These are phyloP conservation scores for Carlito syrichta DNA, from an alignment of 2,113 vertebrate species.

Conservation along the genomic window DNA sequence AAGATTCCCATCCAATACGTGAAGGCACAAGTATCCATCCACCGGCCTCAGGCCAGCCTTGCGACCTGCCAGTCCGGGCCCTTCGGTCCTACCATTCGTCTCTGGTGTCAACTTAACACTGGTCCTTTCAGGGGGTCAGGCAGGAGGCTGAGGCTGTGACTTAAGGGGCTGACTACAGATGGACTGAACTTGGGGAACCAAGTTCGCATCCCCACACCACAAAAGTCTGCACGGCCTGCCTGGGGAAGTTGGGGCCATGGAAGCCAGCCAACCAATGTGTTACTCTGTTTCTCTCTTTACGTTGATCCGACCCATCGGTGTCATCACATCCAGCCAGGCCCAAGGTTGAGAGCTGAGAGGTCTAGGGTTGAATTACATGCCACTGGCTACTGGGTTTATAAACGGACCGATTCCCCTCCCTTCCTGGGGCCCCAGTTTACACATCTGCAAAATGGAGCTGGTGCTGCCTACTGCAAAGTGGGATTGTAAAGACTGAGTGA, in stretches of 20 bases:
- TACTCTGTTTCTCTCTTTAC: neutral
- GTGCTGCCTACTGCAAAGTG: neutral
- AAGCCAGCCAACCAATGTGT: rapidly evolving
- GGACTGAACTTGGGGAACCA: neutral
- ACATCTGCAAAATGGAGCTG: neutral
- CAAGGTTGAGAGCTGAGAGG: rapidly evolving
- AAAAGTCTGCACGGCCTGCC: neutral
- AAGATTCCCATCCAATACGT: too few species aligned
- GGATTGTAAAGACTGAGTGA: neutral
- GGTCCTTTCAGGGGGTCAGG: neutral
- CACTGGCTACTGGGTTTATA: rapidly evolving
- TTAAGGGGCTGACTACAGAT: neutral
- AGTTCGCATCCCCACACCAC: neutral
- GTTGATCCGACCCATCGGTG: rapidly evolving
- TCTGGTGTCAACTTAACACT: neutral
- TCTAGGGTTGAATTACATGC: neutral
- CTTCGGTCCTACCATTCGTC: neutral
- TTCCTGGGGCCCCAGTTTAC: neutral
- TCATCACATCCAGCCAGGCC: neutral
- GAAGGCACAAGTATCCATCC: too few species aligned
- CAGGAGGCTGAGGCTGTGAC: neutral
- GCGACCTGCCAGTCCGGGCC: neutral
- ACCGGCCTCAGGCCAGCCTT: neutral
- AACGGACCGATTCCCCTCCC: neutral
- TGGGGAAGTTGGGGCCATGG: neutral